Evolutionary conservation across 1,140 invertebrate genomes (phyloP).

Genomic region (Battus philenor): DNA sequence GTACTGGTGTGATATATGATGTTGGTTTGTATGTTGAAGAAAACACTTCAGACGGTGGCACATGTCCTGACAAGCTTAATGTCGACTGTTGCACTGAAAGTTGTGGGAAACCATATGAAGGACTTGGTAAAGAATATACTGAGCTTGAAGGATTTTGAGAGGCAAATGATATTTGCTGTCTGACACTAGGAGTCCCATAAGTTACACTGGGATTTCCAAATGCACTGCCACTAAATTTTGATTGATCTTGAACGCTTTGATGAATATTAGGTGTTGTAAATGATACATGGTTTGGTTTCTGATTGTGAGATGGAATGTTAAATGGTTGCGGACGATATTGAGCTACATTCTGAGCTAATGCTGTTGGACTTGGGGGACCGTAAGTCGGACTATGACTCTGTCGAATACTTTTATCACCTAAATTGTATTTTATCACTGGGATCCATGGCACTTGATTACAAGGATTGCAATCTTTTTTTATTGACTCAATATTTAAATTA

Average conservation of each 20-base stretch:
- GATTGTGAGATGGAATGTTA: conserved; percentile 25
- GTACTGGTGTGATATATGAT: conserved; percentile 25
- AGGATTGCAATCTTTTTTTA: conserved; percentile 79
- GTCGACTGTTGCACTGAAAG: too few relatives aligned
- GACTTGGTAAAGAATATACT: conserved; percentile 30
- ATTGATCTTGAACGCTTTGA: conserved; percentile 48
- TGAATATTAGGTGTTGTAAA: conserved; percentile 34
- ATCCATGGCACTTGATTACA: conserved; percentile 88
- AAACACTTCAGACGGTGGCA: conserved; percentile 24
- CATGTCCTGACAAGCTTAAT: too few relatives aligned
- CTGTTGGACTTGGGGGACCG: conserved; percentile 50
- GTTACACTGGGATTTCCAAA: conserved; percentile 40
- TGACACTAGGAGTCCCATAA: conserved; percentile 58
- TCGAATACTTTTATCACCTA: conserved; percentile 37
- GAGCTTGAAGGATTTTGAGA: conserved; percentile 31
- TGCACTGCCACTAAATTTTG: conserved; percentile 24
- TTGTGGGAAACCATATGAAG: conserved; percentile 31
- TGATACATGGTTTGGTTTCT: conserved; percentile 30
- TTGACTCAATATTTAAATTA: conserved; percentile 42
- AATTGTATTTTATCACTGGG: conserved; percentile 78
- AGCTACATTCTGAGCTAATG: conserved; percentile 28
- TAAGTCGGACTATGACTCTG: conserved; percentile 49
- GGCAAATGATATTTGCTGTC: conserved; percentile 35
- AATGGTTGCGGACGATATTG: conserved; percentile 37
- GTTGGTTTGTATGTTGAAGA: conserved; percentile 28